Conservation (phyloP, 2,113 vertebrate genomes). For the Microcebus griseorufus region DNA sequence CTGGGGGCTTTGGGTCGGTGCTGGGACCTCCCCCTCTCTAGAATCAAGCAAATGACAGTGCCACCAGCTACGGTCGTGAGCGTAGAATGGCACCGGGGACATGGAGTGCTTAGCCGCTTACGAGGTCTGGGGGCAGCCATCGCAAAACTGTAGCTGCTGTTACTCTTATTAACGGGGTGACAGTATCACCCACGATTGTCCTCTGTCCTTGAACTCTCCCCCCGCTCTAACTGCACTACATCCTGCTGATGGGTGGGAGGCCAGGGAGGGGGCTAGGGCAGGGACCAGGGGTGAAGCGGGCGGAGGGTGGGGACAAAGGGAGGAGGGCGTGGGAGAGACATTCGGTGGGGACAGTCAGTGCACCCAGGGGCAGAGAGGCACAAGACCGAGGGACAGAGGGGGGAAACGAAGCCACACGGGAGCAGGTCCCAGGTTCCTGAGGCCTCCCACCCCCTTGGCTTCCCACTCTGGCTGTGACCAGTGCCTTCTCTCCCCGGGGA, state of each 20-base stretch:
- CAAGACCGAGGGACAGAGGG: fast-evolving
- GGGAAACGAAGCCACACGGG: not conserved
- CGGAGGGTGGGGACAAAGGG: not conserved
- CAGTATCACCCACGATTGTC: not conserved
- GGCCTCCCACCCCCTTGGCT: not conserved
- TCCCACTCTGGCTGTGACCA: conserved; percentile 8
- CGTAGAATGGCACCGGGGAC: not conserved
- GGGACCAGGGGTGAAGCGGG: conserved; percentile 1
- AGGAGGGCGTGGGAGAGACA: not conserved
- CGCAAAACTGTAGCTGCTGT: not conserved
- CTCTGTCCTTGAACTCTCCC: not conserved
- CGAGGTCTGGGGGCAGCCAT: not conserved
- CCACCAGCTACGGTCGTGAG: not conserved
- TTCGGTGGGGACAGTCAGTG: not conserved
- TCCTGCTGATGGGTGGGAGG: conserved; percentile 52
- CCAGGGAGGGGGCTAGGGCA: conserved; percentile 78
- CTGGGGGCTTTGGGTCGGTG: not conserved
- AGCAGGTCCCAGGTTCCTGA: not conserved
- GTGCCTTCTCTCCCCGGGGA: conserved; percentile 56
- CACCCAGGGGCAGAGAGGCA: not conserved
- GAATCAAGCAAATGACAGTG: not conserved
- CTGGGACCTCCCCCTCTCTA: not conserved
- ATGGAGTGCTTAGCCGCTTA: not conserved
- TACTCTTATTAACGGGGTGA: not conserved
- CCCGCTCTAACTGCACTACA: not conserved